Conservation (phyloP, 2,113 vertebrate species). For the Ictidomys tridecemlineatus region DNA sequence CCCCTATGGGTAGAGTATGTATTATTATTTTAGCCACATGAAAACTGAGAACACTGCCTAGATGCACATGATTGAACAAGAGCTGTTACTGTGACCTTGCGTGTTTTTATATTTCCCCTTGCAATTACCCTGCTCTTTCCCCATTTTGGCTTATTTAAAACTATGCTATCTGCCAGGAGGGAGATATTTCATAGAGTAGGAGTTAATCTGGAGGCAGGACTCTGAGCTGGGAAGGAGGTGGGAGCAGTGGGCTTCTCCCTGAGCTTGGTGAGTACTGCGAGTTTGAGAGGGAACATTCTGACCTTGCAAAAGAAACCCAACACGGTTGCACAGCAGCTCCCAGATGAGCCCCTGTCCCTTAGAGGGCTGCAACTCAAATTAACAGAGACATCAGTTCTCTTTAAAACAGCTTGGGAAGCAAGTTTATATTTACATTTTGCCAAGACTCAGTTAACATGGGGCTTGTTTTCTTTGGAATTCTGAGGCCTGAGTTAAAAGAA, state of each 20-base stretch:
- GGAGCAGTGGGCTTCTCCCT: constrained; percentile 18
- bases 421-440: constrained; percentile 48
- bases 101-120: constrained; percentile 24
- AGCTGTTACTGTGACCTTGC: constrained; percentile 31
- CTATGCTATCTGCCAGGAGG: neutral
- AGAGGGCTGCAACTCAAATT: constrained; percentile 41
- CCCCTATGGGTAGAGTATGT: neutral
- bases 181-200: neutral
- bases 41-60: constrained; percentile 52
- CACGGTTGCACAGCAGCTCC: neutral
- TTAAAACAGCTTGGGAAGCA: constrained; percentile 33
- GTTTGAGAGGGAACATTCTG: constrained; percentile 68
- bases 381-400: constrained; percentile 46
- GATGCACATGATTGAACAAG: constrained; percentile 45
- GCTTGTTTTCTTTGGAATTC: constrained; percentile 44
- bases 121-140: neutral
- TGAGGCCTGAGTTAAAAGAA: constrained; percentile 1
- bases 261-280: constrained; percentile 23
- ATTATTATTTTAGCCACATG: constrained; percentile 59
- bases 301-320: constrained; percentile 64
- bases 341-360: neutral
- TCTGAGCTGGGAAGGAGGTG: neutral
- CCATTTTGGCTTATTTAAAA: constrained; percentile 59
- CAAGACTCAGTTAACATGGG: constrained; percentile 26
- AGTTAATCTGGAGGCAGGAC: neutral